Conservation (phyloP, 1,140 invertebrate genomes). For the Pseudomyrmex flavicornis region DNA sequence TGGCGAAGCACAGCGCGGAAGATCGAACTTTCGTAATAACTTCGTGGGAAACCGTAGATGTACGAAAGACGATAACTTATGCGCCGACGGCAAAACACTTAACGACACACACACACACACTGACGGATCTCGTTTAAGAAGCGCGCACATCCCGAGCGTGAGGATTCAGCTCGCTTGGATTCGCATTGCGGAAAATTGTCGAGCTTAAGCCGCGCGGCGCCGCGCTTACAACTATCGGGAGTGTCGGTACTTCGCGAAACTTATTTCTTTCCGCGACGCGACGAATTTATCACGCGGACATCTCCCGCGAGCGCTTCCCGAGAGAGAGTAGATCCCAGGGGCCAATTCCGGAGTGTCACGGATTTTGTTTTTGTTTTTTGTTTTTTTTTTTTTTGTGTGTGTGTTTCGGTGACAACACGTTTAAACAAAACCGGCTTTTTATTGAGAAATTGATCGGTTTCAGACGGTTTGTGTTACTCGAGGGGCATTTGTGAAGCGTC, state of each 20-base stretch:
- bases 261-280: conserved; percentile 14
- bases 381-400: too few species aligned
- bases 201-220: neutral
- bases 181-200: conserved; percentile 31
- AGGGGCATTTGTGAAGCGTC: conserved; percentile 9
- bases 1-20: conserved; percentile 1
- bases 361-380: too few species aligned
- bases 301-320: too few species aligned
- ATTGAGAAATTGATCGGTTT: conserved; percentile 14
- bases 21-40: conserved; percentile 41
- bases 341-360: neutral
- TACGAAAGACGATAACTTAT: conserved; percentile 36
- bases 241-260: conserved; percentile 17
- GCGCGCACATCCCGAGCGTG: neutral
- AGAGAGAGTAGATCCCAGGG: too few species aligned
- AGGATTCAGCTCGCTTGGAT: neutral
- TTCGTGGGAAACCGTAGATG: conserved; percentile 11
- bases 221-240: neutral
- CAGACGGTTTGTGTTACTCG: neutral
- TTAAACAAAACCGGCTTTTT: neutral
- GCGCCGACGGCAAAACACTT: conserved; percentile 32
- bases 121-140: conserved; percentile 23
- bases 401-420: neutral
- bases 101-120: neutral
- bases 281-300: conserved; percentile 9